A percentile compares a stretch with the other conserved stretches of the same genome.
Evolutionary conservation across 2,797 vertebrate species (phyloP).

Genomic region (Tenualosa thibaudeaui): DNA sequence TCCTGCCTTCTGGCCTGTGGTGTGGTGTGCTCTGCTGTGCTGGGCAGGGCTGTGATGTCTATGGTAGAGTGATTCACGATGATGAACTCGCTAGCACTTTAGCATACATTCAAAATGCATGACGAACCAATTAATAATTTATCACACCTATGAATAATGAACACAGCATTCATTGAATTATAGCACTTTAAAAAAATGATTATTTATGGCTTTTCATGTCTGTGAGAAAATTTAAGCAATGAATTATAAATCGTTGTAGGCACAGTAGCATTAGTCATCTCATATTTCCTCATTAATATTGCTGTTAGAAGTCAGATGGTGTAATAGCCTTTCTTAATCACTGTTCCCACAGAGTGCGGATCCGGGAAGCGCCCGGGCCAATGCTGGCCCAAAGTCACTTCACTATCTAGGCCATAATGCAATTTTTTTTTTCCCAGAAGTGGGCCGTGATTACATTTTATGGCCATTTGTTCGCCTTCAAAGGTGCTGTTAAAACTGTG

Average conservation of each 20-base stretch:
- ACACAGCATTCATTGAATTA: slow-evolving; percentile 9
- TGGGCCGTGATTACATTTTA: not conserved
- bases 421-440: not conserved
- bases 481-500: not conserved
- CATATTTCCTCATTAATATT: slow-evolving; percentile 13
- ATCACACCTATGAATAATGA: slow-evolving; percentile 20
- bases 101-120: not conserved
- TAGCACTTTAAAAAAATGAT: slow-evolving; percentile 6
- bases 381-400: not conserved
- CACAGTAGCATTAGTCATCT: not conserved
- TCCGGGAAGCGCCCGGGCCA: not conserved
- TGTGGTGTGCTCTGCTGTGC: not conserved
- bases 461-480: not conserved
- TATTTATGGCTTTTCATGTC: slow-evolving; percentile 24
- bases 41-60: not conserved
- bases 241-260: slow-evolving; percentile 20
- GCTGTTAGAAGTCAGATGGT: slow-evolving; percentile 20
- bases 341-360: not conserved
- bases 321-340: slow-evolving; percentile 22
- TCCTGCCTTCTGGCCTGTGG: not conserved
- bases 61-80: slow-evolving; percentile 20
- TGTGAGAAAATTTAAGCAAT: slow-evolving; percentile 6
- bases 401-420: not conserved
- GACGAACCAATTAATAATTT: not conserved
- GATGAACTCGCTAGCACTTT: slow-evolving; percentile 38